Evolutionary conservation across 2,797 vertebrate species (phyloP).

Genomic region (Nasua narica): DNA sequence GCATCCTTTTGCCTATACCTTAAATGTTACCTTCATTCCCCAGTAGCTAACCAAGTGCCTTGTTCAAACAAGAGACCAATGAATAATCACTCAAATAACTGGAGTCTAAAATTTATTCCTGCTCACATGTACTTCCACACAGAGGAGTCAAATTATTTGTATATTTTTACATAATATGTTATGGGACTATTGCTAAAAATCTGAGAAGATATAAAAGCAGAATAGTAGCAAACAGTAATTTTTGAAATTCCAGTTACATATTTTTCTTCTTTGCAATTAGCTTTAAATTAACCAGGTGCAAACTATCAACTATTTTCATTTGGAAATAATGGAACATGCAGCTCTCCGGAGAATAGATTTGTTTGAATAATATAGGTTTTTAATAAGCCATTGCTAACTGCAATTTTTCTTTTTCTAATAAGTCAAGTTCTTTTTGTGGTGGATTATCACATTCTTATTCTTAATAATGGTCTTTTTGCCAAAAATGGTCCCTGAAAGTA

Average conservation of each 20-base stretch:
- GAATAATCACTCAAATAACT: neutral
- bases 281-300: conserved; percentile 33
- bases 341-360: conserved; percentile 1
- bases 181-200: neutral
- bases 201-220: neutral
- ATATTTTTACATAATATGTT: neutral
- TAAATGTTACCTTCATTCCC: neutral
- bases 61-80: neutral
- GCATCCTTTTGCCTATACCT: neutral
- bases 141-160: neutral
- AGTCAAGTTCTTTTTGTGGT: conserved; percentile 18
- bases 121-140: neutral
- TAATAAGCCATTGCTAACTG: conserved; percentile 17
- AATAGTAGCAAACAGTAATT: neutral
- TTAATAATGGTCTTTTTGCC: neutral
- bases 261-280: neutral
- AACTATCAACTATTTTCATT: conserved; percentile 12
- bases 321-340: neutral
- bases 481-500: conserved; percentile 35
- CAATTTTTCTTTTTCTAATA: conserved; percentile 36
- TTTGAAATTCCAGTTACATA: neutral
- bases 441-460: conserved; percentile 43
- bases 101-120: conserved; percentile 26
- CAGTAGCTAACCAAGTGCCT: neutral
- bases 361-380: conserved; percentile 40